phyloP scores from a whole-genome alignment of 1,140 invertebrate genomes.

The Drosophila trapezifrons region DNA sequence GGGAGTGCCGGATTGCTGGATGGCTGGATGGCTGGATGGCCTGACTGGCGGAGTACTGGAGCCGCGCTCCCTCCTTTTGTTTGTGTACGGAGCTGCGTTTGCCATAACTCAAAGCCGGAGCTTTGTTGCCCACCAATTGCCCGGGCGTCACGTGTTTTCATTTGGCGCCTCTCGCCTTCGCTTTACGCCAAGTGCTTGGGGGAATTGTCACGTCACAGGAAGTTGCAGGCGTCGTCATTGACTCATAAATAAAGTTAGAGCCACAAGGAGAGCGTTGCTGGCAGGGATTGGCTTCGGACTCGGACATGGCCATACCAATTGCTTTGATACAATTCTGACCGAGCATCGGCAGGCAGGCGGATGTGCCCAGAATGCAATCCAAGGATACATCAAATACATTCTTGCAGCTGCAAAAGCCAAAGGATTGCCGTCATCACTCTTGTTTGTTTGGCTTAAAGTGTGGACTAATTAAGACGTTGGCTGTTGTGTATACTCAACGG shows the following conservation, averaged over 20 bases:
- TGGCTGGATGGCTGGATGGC: background rate
- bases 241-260: constrained; percentile 70
- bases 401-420: background rate
- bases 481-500: background rate
- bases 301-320: constrained; percentile 24
- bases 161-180: constrained; percentile 52
- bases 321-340: constrained; percentile 42
- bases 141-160: constrained; percentile 73
- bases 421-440: background rate
- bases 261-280: constrained; percentile 15
- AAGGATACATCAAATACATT: constrained; percentile 14
- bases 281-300: constrained; percentile 9
- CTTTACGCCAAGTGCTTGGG: constrained; percentile 50
- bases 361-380: constrained; percentile 29
- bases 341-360: background rate
- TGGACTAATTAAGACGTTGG: background rate
- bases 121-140: constrained; percentile 79
- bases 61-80: constrained; percentile 35
- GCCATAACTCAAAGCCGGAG: constrained; percentile 74
- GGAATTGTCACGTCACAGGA: constrained; percentile 74
- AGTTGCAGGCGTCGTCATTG: constrained; percentile 71
- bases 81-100: constrained; percentile 60
- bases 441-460: background rate
- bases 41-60: background rate
- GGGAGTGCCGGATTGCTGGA: constrained; percentile 1